Evolutionary conservation across 2,888 invertebrate species (phyloP), one percentile per base, ranked within the genome.

Genomic region (Hydroisotoma schaefferi): DNA sequence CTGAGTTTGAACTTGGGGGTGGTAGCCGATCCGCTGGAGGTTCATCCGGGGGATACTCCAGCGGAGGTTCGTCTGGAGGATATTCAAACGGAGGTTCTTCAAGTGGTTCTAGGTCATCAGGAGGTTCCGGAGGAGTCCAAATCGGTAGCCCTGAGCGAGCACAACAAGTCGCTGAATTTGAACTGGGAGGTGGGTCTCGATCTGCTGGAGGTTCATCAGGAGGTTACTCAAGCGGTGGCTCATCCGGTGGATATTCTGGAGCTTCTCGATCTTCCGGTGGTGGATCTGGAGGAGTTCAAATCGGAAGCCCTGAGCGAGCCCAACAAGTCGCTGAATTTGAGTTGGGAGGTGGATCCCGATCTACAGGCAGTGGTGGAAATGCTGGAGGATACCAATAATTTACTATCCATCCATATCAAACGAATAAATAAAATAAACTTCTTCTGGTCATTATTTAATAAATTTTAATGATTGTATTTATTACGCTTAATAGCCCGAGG

Each of bases 101-200:
- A 20, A 44, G 53, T 33, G 43, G 54, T n/a, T 29, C 59, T 25
- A 38, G 6, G 23, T 2, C 49, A 22, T 55, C 29, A 15, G 52
- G 52, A 15, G 52, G 52, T 28, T 28, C 37, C n/a, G 38, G 51
- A 26, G 29, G 40, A 51, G 33, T 58, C 53, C 44, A 37, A 52
- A 58, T 58, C 29, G 58, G 58, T 53, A 26, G 22, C 20, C 58
- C 65, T 56, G 65, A 61, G 37, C 52, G 59, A 28, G 59, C 61
- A 38, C 61, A 65, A 55, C 28, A 53, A 6, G 59, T 65, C 38
- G 65, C 61, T 51, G 56, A 61, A 59, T 65, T 65, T 37, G 56
- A 56, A 23, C 51, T 65, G 12, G 55, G 61, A 47, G 60, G 58
- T 23, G 49, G 51, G n/a, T 25, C 54, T 5, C 6, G 53, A 15